These are phyloP conservation scores for Polypterus senegalus DNA, from an alignment of 2,113 vertebrate species.

Conservation along the genomic window DNA sequence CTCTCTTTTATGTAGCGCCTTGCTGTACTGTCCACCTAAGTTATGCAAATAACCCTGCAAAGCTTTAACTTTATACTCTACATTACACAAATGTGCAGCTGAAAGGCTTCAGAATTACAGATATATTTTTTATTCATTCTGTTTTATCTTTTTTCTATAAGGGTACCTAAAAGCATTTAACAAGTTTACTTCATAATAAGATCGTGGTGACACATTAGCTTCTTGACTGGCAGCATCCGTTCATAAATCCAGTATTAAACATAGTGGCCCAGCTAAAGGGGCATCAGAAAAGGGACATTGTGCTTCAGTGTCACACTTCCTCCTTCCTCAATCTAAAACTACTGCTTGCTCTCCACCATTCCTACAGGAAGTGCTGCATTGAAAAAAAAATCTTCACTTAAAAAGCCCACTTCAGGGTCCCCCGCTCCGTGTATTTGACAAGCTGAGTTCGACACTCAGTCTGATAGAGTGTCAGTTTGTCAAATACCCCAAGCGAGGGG, in stretches of 20 bases:
- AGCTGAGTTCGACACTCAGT: conserved; percentile 89
- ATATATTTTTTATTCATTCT: too few relatives aligned
- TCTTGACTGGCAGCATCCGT: not conserved
- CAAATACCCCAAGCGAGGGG: conserved; percentile 97
- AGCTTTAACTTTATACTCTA: too few relatives aligned
- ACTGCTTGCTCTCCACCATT: conserved; percentile 10
- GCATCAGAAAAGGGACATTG: not conserved
- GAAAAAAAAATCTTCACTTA: not conserved
- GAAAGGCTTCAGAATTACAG: too few relatives aligned
- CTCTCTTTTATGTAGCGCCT: too few relatives aligned
- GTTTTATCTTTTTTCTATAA: too few relatives aligned
- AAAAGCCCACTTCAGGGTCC: conserved; percentile 38
- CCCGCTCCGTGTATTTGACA: conserved; percentile 95
- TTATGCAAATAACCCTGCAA: too few relatives aligned
- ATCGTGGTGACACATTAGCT: too few relatives aligned
- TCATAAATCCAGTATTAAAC: not conserved
- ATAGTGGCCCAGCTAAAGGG: not conserved
- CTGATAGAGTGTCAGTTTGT: conserved; percentile 95
- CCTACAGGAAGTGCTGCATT: conserved; percentile 12
- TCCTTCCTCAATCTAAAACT: not conserved
- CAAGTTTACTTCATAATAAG: too few relatives aligned
- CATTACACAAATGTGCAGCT: too few relatives aligned
- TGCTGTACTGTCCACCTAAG: too few relatives aligned
- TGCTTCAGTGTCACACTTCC: not conserved
- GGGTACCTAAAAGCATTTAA: too few relatives aligned